Evolutionary conservation across 2,888 invertebrate species (phyloP), one percentile per base, ranked within the genome.

Genomic region (Miltochrista miniata): DNA sequence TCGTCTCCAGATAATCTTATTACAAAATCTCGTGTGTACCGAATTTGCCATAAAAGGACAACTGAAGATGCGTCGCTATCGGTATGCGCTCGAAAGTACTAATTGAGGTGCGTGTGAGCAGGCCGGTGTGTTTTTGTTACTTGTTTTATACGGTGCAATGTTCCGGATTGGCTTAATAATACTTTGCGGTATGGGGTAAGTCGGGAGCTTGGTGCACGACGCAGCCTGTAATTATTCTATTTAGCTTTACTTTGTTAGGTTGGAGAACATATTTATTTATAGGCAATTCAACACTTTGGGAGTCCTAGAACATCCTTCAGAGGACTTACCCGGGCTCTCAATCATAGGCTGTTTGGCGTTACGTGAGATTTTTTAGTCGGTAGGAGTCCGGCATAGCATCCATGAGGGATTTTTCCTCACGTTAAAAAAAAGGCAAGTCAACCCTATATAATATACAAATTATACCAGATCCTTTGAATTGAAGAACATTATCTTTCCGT

Each of bases 81-180:
- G 85, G 85, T 77, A 84, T 85, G 85, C 81, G 74, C 75, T 83
- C 80, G 87, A 89, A 87, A 88, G 89, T 85, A 87, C 86, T 87
- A 88, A 89, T 90, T 89, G 85, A 79, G 76, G 76, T 70, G 68
- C 72, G 68, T 59, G 65, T 61, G 59, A 57, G 61, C 60, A 54
- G 41, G 48, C 63, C 63, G 67, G 66, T 65, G 67, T 60, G 42
- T 29, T 62, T 71, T 72, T 61, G 54, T 53, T 51, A 38, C 18
- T 45, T 43, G 45, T 58, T 64, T 64, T 67, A 48, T 55, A 54
- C 43, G 48, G 35, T 37, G 49, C 57, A 54, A 54, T 59, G 68
- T 65, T 70, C 63, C 65, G 55, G 63, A 54, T 65, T 46, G 50
- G 39, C 58, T 52, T 58, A 48, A 63, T 64, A 59, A 61, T 65